A percentile compares a stretch with the other conserved stretches of the same genome.
These are phyloP conservation scores for Epizoanthus scotinus DNA, from an alignment of 92 coral and sea anemone species.

Conservation along the genomic window DNA sequence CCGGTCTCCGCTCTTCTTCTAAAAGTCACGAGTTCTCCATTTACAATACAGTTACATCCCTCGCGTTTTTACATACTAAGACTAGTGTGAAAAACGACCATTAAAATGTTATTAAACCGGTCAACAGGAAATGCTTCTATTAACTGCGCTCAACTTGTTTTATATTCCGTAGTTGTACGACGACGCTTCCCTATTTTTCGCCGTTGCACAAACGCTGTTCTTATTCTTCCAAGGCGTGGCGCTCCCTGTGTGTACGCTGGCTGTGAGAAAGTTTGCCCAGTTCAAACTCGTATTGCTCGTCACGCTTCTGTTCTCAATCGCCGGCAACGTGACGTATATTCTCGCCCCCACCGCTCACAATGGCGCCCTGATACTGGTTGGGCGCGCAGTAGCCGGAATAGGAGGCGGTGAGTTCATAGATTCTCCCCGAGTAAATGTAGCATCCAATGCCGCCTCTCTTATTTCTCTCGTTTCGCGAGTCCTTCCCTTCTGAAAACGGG, in stretches of 20 bases:
- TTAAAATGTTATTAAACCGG: too few species aligned
- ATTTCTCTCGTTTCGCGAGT: too few species aligned
- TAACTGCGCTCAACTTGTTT: not conserved
- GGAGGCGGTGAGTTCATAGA: conserved; percentile 29
- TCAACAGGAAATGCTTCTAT: not conserved
- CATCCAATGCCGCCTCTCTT: too few species aligned
- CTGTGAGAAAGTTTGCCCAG: conserved; percentile 16
- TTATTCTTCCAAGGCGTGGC: conserved; percentile 35
- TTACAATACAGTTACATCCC: too few species aligned
- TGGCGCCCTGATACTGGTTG: conserved; percentile 6
- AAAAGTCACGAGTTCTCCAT: too few species aligned
- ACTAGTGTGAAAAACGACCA: too few species aligned
- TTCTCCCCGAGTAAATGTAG: too few species aligned
- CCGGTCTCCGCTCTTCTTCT: too few species aligned
- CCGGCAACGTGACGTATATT: conserved; percentile 31
- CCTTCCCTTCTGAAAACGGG: too few species aligned
- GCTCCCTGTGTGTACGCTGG: conserved; percentile 17
- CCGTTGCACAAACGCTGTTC: conserved; percentile 15
- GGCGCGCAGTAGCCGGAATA: conserved; percentile 32
- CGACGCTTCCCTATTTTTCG: conserved; percentile 15
- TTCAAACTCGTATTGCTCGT: conserved; percentile 24
- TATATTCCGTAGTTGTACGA: not conserved
- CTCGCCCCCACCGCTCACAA: not conserved
- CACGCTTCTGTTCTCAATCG: conserved; percentile 15
- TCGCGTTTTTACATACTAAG: too few species aligned